Conservation (phyloP, 1,140 invertebrate species). For the Temnothorax curvispinosus region DNA sequence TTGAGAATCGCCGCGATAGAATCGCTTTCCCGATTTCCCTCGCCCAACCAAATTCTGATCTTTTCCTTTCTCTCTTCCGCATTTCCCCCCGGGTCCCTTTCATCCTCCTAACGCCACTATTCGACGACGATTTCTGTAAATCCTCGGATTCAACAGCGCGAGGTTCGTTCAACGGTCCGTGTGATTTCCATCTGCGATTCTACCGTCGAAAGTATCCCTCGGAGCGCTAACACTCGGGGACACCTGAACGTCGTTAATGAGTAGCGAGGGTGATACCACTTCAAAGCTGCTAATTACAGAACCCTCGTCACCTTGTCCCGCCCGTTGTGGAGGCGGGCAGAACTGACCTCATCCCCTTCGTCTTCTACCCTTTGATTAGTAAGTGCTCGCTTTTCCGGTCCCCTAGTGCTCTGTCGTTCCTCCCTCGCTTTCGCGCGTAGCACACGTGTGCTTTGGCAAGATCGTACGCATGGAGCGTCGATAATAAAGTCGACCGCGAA, state of each 20-base stretch:
- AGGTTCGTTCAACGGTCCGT: neutral
- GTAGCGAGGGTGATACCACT: conserved; percentile 65
- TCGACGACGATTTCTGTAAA: neutral
- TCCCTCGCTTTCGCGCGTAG: conserved; percentile 8
- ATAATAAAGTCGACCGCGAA: conserved; percentile 70
- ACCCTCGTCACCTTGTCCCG: conserved; percentile 78
- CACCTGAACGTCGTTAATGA: conserved; percentile 68
- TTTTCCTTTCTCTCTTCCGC: neutral
- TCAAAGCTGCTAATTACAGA: conserved; percentile 74
- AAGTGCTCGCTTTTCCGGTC: conserved; percentile 69
- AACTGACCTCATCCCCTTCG: conserved; percentile 53
- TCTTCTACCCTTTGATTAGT: conserved; percentile 66
- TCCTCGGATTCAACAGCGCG: neutral
- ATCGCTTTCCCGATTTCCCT: conserved; percentile 31
- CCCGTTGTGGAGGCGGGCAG: conserved; percentile 33
- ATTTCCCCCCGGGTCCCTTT: neutral
- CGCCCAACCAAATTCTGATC: conserved; percentile 1
- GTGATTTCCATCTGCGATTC: conserved; percentile 51
- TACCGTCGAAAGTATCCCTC: conserved; percentile 21
- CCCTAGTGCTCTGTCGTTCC: neutral
- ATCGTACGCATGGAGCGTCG: conserved; percentile 22
- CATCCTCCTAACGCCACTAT: neutral
- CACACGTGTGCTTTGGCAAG: conserved; percentile 1
- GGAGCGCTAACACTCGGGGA: conserved; percentile 39
- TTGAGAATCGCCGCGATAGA: neutral